Base-by-base conservation (phyloP, 1,140 invertebrate genomes). In the Drosophila setifemur region DNA sequence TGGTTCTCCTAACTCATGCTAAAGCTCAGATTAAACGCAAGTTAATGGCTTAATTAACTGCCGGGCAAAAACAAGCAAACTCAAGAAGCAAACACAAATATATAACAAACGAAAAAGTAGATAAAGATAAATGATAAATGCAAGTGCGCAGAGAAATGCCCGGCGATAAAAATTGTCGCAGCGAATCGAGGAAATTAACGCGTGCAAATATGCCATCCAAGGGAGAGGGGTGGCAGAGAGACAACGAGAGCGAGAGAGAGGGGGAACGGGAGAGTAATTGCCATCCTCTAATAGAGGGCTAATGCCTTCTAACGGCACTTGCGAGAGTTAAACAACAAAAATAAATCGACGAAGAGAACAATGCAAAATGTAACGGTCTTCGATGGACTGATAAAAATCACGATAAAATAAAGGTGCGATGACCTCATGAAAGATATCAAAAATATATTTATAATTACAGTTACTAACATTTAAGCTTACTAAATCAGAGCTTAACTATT, bases 31-130 rank as follows among this genome's bases (percentile, higher is more conserved):
- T 83, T 78, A 83, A 83, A 61, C 81, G 74, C 79, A 83, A 83
- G 70, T 79, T 83, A 83, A 83, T 83, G 79, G 71, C 79, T 83
- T 85, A 79, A 85, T 83, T 79, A 83, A 83, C 74, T 76, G 66
- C 44, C 44, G 63, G 69, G 64, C 57, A 61, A 35, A 45, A 57
- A 69, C 60, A 44, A 50, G n/a, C 37, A 50, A 50, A 37, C n/a
- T n/a, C n/a, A n/a, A n/a, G n/a, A n/a, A n/a, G n/a, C n/a, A n/a
- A n/a, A n/a, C n/a, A n/a, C 23, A 44, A 55, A 28, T 28, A 9
- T 25, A 28, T 31, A 43, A 25, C 58, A 47, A 37, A 69, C 50
- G 21, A 58, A 48, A 55, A 25, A 33, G 16, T 42, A 72, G 68
- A 72, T 67, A 53, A 54, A 68, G 61, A 71, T 60, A 70, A 71